Conservation (phyloP, 2,113 vertebrate genomes). For the Gallinago media region DNA sequence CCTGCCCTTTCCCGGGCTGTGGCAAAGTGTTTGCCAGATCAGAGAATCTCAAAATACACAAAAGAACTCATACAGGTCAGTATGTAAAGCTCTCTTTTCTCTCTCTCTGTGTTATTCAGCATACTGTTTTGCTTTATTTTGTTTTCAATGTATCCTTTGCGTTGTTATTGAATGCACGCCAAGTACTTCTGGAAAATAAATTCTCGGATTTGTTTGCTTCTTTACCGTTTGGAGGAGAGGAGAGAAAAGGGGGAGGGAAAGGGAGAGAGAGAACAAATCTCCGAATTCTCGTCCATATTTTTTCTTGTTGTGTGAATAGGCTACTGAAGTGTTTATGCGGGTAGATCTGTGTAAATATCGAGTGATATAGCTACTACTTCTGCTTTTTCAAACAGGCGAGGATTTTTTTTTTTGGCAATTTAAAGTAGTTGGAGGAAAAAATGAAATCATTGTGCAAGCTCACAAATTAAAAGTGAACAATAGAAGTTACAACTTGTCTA, state of each 20-base stretch:
- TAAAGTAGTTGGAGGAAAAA: conserved; percentile 2
- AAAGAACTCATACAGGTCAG: conserved; percentile 99
- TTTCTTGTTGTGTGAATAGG: not conserved
- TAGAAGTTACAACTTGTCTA: conserved; percentile 59
- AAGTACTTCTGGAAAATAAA: conserved; percentile 50
- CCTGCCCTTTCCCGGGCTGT: conserved; percentile 98
- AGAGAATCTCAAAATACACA: conserved; percentile 99
- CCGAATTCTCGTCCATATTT: conserved; percentile 4
- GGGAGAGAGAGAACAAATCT: not conserved
- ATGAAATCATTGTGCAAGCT: conserved; percentile 58
- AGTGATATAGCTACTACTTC: not conserved
- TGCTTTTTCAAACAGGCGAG: not conserved
- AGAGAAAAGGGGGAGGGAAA: not conserved
- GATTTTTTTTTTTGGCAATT: not conserved
- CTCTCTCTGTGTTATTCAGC: conserved; percentile 24
- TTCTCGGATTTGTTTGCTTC: conserved; percentile 48
- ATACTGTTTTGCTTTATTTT: conserved; percentile 8
- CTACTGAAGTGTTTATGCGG: not conserved
- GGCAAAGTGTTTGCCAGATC: conserved; percentile 99
- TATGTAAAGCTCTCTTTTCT: conserved; percentile 74
- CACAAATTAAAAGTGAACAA: conserved; percentile 61
- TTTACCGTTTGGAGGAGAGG: not conserved
- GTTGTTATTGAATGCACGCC: conserved; percentile 51
- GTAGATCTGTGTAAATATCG: not conserved
- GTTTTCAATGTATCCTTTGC: conserved; percentile 24